Base-by-base conservation (phyloP, 2,888 invertebrate species). In the Parelbella ahira region DNA sequence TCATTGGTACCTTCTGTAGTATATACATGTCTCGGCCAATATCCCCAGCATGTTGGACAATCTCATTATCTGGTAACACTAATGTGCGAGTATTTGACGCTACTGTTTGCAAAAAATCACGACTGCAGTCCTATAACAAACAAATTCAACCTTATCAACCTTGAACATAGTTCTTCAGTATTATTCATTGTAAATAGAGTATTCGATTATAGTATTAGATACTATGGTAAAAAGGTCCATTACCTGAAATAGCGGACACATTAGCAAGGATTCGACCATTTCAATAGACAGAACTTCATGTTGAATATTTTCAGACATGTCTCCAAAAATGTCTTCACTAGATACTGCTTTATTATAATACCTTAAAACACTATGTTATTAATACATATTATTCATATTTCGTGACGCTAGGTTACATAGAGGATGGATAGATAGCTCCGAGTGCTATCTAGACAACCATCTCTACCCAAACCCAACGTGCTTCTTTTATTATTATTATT, bases 11-110 rank as follows among this genome's bases (percentile, higher is more conserved):
- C 63, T 70, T 80, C 48, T 83, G 76, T 39, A 88, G 50, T 41
- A 88, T 80, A 49, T 88, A 88, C 82, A 88, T 86, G 30, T 88
- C 82, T 7, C 88, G 69, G 19, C 81, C 77, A 13, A 87, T 84
- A 48, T 88, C 86, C 0, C 77, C 87, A 0, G 80, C 77, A 41
- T 88, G 88, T 43, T 86, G 83, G 0, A 88, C 76, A 1, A 81
- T 69, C 54, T 88, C 88, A 47, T 87, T 77, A 47, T 81, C 79
- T 1, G 88, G 88, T 37, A 88, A 44, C 1, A 87, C 73, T 51
- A 86, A 70, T 27, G 71, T 78, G 42, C 74, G 72, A 1, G 77
- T 70, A 44, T 75, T 77, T 8, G 75, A 66, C 1, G 84, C 82
- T 8, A 87, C 71, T 1, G 84, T 84, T 64, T 88, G 84, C 6